Evolutionary conservation across 23 tunicate genomes (phyloP).

Genomic region (Trididemnum clinides): DNA sequence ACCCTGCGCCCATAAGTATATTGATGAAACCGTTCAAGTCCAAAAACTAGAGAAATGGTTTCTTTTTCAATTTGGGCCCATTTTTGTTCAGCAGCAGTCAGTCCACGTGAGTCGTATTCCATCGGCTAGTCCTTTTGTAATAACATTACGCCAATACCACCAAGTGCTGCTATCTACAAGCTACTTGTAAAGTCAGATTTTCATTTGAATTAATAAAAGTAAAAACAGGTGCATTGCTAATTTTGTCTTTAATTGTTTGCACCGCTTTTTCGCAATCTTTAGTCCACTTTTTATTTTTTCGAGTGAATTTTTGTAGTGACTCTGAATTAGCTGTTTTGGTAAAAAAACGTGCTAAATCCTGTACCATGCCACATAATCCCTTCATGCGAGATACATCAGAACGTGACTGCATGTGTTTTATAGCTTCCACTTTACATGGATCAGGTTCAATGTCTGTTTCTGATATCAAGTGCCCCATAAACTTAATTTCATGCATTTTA

Average conservation of each 20-base stretch:
- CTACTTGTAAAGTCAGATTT: slow-evolving; percentile 12
- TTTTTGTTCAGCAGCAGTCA: not conserved
- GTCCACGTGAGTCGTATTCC: slow-evolving; percentile 29
- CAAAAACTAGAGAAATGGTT: slow-evolving; percentile 21
- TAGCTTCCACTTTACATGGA: slow-evolving; percentile 23
- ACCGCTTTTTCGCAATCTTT: slow-evolving; percentile 16
- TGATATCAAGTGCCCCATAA: slow-evolving; percentile 34
- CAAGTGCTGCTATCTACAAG: slow-evolving; percentile 25
- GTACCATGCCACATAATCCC: slow-evolving; percentile 30
- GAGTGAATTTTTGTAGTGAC: slow-evolving; percentile 15
- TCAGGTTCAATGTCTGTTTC: slow-evolving; percentile 14
- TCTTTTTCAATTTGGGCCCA: slow-evolving; percentile 58
- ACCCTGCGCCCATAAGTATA: slow-evolving; percentile 35
- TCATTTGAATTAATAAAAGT: not conserved
- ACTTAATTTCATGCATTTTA: not conserved
- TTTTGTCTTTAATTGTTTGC: not conserved
- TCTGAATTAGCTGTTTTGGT: slow-evolving; percentile 23
- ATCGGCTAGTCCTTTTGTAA: slow-evolving; percentile 10
- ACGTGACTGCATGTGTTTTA: slow-evolving; percentile 22
- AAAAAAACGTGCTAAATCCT: slow-evolving; percentile 16
- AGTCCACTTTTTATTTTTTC: slow-evolving; percentile 21
- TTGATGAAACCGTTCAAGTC: slow-evolving; percentile 40
- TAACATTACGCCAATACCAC: slow-evolving; percentile 23
- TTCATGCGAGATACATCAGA: slow-evolving; percentile 13
- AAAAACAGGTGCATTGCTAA: slow-evolving; percentile 9